Evolutionary conservation across 2,113 vertebrate species (phyloP).

Genomic region (Probosciger aterrimus): DNA sequence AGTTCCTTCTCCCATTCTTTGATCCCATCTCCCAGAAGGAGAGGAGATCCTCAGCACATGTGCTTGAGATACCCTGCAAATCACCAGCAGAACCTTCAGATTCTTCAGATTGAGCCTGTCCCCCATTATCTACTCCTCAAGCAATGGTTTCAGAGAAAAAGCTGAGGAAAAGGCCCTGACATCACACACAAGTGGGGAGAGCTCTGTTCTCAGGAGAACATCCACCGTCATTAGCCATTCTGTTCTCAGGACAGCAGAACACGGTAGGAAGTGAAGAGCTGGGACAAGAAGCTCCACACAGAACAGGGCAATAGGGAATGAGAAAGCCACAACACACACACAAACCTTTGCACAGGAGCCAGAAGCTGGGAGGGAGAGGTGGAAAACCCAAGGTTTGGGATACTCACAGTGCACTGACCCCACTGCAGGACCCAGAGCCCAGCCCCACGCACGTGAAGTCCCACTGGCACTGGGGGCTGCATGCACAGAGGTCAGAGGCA

Average conservation of each 20-base stretch:
- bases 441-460: not conserved
- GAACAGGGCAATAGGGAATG: not conserved
- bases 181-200: rapidly evolving
- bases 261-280: not conserved
- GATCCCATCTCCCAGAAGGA: not conserved
- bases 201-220: not conserved
- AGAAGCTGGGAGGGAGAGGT: not conserved
- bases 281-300: not conserved
- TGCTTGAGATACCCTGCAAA: not conserved
- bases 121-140: not conserved
- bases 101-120: rapidly evolving
- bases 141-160: not conserved
- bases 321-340: too few species aligned
- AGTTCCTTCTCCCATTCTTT: not conserved
- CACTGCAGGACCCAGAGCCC: not conserved
- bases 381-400: not conserved
- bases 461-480: too few species aligned
- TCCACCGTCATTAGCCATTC: not conserved
- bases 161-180: not conserved
- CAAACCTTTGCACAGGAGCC: not conserved
- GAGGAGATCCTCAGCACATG: not conserved
- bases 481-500: too few species aligned
- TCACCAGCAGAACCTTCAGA: not conserved
- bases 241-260: not conserved
- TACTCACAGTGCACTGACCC: not conserved